Base-by-base conservation (phyloP, 2,888 invertebrate species). In the Agrotis exclamationis region DNA sequence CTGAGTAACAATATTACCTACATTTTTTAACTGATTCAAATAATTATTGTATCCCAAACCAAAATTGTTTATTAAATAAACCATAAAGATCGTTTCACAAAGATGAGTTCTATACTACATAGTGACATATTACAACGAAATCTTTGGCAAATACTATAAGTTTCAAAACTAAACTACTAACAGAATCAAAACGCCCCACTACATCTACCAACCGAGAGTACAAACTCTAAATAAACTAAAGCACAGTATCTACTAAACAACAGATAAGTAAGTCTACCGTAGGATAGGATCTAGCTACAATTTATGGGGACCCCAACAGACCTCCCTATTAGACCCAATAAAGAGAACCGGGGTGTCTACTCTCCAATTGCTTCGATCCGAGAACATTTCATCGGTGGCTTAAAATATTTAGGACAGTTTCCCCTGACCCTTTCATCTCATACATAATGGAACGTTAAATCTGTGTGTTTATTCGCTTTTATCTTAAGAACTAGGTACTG, bases 401-500 rank as follows among this genome's bases (percentile, higher is more conserved):
- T 79, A 57, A 75, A 83, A 80, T 80, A 83, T 85, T 79, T 83
- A 76, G 60, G 48, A 60, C 33, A n/a, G 64, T 44, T 64, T 56
- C 44, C 51, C 59, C 58, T 79, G 75, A 69, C 79, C 74, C 71
- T 81, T 71, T 54, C 39, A 11, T 39, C 33, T 20, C 62, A 51
- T 76, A 78, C 60, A 74, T 77, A 73, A 76, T 79, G 60, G 58
- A 84, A 65, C 53, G 48, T 13, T 71, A 77, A 75, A 84, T 75
- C 74, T 70, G 64, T 71, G 65, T 73, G 80, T 80, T 71, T 80
- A 77, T 84, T 74, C 44, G 48, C 28, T 73, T 76, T 75, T 75
- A 80, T 80, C 70, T 73, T 39, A 16, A 33, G 50, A 83, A 76
- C 70, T 79, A 11, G 39, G 39, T 11, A 62, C 68, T 75, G 56